Percentiles rank a stretch among this genome's conserved stretches.
Conservation (phyloP, 2,888 invertebrate species). For the Acanthosoma haemorrhoidale region DNA sequence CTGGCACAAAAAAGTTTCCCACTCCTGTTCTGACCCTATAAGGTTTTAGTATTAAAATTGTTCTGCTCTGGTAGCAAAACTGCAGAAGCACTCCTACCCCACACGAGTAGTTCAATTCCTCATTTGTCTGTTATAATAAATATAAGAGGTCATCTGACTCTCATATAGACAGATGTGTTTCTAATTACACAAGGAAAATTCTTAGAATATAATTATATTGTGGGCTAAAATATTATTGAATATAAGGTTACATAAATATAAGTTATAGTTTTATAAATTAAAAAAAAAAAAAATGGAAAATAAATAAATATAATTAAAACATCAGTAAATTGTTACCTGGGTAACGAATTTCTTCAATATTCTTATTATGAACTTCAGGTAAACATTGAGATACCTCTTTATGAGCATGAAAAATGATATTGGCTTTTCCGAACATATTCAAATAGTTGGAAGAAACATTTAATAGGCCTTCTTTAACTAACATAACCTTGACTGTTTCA, state of each 20-base stretch:
- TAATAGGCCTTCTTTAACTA: conserved; percentile 49
- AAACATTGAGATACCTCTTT: conserved; percentile 48
- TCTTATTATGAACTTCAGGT: conserved; percentile 49
- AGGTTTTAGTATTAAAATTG: no score
- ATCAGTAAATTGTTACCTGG: conserved; percentile 27
- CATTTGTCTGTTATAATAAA: no score
- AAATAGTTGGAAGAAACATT: conserved; percentile 51
- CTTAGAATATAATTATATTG: background rate
- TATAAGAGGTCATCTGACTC: no score
- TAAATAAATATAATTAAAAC: background rate
- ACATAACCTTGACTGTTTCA: conserved; percentile 51
- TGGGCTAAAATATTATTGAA: background rate
- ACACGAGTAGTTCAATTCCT: no score
- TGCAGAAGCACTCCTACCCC: no score
- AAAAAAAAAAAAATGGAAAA: background rate
- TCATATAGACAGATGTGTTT: no score
- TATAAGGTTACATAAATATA: background rate
- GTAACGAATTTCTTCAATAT: conserved; percentile 48
- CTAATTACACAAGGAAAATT: no score
- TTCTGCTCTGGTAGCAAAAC: no score
- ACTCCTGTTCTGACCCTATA: no score
- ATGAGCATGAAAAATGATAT: conserved; percentile 50
- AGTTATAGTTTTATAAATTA: background rate
- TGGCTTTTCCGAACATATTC: conserved; percentile 49
- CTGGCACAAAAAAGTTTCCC: no score